A percentile compares a stretch with the other conserved stretches of the same genome.
Evolutionary conservation across 53 echinoderm and acorn worm species (phyloP).

Genomic region (Apostichopus leukothele): DNA sequence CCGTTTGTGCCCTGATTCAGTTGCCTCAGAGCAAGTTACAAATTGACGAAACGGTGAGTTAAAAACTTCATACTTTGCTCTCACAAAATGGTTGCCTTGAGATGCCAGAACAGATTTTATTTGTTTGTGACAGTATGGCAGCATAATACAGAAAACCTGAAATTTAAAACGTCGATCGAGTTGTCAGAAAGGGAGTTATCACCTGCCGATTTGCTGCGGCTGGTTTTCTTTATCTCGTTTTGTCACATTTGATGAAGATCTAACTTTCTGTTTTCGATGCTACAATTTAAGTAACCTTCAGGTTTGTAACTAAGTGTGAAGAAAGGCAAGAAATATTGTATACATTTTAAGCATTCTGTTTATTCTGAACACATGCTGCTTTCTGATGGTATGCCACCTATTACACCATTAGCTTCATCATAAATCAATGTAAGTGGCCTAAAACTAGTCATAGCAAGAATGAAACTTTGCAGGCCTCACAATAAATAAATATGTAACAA

Average conservation of each 20-base stretch:
- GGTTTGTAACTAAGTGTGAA: not conserved
- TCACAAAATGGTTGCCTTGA: conserved; percentile 31
- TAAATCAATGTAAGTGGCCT: not conserved
- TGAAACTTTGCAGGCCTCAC: no score
- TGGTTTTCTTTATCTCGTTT: conserved; percentile 22
- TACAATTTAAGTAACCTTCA: not conserved
- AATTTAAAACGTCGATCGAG: conserved; percentile 13
- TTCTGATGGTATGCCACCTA: not conserved
- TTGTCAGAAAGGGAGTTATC: conserved; percentile 32
- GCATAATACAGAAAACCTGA: conserved; percentile 20
- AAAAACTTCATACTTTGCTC: conserved; percentile 34
- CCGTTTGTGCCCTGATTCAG: conserved; percentile 26
- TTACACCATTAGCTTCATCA: conserved; percentile 2
- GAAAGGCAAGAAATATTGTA: conserved; percentile 9
- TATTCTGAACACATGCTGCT: not conserved
- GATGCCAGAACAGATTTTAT: conserved; percentile 45
- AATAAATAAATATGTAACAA: no score
- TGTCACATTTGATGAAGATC: conserved; percentile 12
- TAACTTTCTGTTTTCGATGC: not conserved
- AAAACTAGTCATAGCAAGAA: no score
- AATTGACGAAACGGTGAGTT: conserved; percentile 32
- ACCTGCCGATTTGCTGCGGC: conserved; percentile 21
- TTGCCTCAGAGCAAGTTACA: conserved; percentile 40
- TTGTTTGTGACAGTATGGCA: conserved; percentile 27
- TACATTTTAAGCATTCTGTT: not conserved